Evolutionary conservation across 37 sponge, comb jelly and placozoan genomes (phyloP).

Genomic region (Agelas oroides): DNA sequence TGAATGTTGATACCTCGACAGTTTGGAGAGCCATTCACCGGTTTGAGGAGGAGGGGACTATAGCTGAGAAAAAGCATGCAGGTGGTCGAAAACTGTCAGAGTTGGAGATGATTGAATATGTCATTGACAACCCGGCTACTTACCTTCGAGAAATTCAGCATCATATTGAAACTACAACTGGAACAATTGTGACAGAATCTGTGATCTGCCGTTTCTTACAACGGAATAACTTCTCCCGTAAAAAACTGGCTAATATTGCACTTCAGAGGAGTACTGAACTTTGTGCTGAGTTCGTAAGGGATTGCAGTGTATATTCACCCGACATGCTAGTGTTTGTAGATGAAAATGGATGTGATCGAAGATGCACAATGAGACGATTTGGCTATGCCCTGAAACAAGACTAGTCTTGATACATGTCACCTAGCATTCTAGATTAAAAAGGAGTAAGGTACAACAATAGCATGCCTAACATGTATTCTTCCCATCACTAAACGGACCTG

Average conservation of each 20-base stretch:
- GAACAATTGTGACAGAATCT: not conserved
- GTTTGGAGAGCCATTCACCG: not conserved
- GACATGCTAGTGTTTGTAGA: no score
- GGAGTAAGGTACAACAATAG: no score
- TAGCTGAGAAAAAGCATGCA: not conserved
- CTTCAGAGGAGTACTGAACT: not conserved
- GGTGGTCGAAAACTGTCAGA: constrained; percentile 6
- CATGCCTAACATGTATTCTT: no score
- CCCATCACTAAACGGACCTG: no score
- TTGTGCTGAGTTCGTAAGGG: no score
- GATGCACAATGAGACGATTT: not conserved
- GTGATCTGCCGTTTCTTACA: constrained; percentile 1
- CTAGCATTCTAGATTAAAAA: no score
- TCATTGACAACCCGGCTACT: not conserved
- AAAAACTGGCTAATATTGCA: not conserved
- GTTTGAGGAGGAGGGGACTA: constrained; percentile 14
- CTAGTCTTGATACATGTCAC: no score
- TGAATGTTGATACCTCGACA: not conserved
- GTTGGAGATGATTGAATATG: not conserved
- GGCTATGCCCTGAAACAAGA: constrained; percentile 13
- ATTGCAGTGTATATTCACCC: not conserved
- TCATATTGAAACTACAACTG: not conserved
- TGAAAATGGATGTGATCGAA: not conserved
- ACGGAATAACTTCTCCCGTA: constrained; percentile 1
- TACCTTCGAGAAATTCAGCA: not conserved